Conservation (phyloP, 1,140 invertebrate species). For the Cherax quadricarinatus region DNA sequence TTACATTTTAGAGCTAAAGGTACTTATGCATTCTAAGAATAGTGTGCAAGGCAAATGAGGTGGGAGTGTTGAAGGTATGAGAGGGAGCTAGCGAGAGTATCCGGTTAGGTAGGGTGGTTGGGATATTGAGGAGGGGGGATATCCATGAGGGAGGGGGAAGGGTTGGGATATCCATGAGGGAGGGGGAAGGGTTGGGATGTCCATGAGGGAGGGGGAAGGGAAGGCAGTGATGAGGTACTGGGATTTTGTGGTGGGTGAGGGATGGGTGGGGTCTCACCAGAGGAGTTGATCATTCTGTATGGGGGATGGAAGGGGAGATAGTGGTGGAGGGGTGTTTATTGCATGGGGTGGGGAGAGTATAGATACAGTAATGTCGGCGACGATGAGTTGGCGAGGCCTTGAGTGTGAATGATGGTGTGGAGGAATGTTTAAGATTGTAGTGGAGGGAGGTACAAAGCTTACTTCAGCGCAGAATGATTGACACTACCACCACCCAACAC, state of each 20-base stretch:
- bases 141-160: not conserved
- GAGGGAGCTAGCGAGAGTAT: too few species aligned
- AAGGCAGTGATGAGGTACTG: not conserved
- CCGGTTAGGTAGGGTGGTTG: too few species aligned
- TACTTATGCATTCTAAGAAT: too few species aligned
- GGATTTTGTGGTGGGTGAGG: not conserved
- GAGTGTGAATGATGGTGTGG: not conserved
- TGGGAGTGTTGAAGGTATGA: too few species aligned
- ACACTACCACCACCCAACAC: too few species aligned
- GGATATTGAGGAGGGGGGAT: not conserved
- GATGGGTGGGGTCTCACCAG: not conserved
- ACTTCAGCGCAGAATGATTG: too few species aligned
- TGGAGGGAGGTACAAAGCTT: not conserved
- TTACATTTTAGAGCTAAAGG: too few species aligned
- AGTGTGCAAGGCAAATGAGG: too few species aligned
- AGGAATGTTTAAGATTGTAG: not conserved
- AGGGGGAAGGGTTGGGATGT: not conserved
- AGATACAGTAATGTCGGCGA: not conserved
- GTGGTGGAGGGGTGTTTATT: not conserved
- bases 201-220: not conserved
- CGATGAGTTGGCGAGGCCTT: not conserved
- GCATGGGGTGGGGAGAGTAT: not conserved
- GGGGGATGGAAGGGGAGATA: not conserved
- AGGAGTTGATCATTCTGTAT: not conserved
- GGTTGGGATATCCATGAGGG: not conserved